Conservation (phyloP, 2,113 vertebrate species). For the Poicephalus meyeri region DNA sequence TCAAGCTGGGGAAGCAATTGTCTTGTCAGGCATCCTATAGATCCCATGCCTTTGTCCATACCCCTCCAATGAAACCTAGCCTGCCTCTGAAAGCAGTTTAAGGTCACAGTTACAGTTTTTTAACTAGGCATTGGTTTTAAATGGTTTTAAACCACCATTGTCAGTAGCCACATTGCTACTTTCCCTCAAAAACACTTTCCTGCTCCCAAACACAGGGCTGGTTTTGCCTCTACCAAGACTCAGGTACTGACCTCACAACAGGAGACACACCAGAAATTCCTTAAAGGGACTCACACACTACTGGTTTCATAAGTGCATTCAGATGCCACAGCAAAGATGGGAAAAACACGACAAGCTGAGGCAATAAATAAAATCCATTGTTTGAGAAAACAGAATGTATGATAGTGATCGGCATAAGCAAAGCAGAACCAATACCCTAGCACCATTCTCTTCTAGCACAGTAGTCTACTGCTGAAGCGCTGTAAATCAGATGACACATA, state of each 20-base stretch:
- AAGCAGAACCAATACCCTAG: neutral
- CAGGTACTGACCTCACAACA: neutral
- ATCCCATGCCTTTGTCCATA: neutral
- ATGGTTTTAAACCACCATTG: neutral
- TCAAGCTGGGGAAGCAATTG: neutral
- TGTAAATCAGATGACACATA: neutral
- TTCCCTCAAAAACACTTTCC: neutral
- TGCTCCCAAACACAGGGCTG: neutral
- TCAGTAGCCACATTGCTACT: neutral
- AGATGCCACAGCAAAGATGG: neutral
- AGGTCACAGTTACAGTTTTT: neutral
- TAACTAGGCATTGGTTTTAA: neutral
- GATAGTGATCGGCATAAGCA: neutral
- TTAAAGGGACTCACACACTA: neutral
- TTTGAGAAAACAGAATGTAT: neutral
- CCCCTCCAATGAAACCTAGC: neutral
- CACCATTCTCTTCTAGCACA: neutral
- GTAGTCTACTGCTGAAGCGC: neutral
- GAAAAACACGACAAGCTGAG: neutral
- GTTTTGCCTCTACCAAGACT: neutral
- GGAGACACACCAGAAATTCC: neutral
- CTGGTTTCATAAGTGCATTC: neutral
- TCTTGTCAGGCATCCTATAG: accelerated
- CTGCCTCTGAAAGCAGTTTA: neutral
- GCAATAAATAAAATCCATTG: accelerated